Evolutionary conservation across 92 coral and sea anemone genomes (phyloP), one percentile per base, ranked within the genome.

Genomic region (Plumapathes pennacea): DNA sequence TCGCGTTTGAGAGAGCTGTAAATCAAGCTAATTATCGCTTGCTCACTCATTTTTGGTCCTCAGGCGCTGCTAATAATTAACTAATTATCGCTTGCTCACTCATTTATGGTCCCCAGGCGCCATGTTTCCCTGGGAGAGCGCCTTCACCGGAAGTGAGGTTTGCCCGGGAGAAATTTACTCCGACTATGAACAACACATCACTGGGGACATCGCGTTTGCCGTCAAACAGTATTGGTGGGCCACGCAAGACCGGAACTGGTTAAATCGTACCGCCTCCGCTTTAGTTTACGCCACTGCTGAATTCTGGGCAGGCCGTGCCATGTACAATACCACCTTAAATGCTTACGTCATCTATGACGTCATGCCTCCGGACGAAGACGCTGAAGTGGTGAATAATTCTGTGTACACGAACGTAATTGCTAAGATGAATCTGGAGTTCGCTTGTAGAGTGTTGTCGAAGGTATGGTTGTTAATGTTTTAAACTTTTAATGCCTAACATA

Each of bases 111-210:
- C 23, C 10, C 24, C 48, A 90, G 98, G 98, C 18, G 90, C 96
- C 25, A 92, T 84, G 98, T 92, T 80, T 32, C 97, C 97, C 10
- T 87, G 97, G 97, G 97, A 92, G 40, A 92, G 97, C 43, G 97
- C 97, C 24, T 77, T 92, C 20, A 92, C 97, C 6, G 97, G 97
- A 10, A 70, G 77, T 47, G 96, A 89, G 48, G 97, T 92, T 18
- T 92, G 96, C 50, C 98, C 98, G 8, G 98, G 65, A 17, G 80
- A 83, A 36, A 82, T 88, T 39, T 83, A 88, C 77, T 73, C 98
- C 10, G 69, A 75, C 42, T 85, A 71, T 29, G 98, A 92, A 59
- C 92, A 83, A 33, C 98, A 92, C 53, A 72, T 92, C 15, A 71
- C 74, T 1, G 98, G 96, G 0, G 98, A 92, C 50, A 92, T 92